Evolutionary conservation across 2,888 invertebrate species (phyloP).

Genomic region (Archips crataeganus): DNA sequence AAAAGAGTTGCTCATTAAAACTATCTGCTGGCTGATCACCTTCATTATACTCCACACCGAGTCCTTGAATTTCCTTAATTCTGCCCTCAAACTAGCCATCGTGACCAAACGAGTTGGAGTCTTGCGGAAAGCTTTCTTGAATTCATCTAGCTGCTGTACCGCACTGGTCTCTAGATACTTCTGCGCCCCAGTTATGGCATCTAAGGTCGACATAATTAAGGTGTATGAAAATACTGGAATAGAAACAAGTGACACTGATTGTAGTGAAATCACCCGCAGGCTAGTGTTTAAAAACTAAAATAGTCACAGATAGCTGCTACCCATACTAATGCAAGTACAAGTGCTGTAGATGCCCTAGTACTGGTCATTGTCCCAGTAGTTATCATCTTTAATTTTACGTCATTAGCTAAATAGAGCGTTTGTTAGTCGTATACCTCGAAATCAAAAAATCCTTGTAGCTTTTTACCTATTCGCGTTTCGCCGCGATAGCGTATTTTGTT

Average conservation of each 20-base stretch:
- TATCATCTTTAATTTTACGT: no score
- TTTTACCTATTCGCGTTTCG: no score
- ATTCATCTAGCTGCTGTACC: background rate
- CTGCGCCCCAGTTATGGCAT: conserved; percentile 1
- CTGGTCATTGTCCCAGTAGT: no score
- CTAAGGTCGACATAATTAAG: conserved; percentile 13
- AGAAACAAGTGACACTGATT: background rate
- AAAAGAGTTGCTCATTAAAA: background rate
- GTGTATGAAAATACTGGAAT: conserved; percentile 11
- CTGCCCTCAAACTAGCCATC: background rate
- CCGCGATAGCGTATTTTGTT: no score
- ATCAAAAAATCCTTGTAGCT: no score
- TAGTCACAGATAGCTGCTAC: background rate
- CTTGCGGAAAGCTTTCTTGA: conserved; percentile 7
- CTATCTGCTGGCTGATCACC: conserved; percentile 3
- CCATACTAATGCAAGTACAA: background rate
- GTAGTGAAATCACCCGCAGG: background rate
- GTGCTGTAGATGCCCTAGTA: no score
- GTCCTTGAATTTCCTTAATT: background rate
- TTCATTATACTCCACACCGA: conserved; percentile 7
- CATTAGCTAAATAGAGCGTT: no score
- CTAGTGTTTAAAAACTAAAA: background rate
- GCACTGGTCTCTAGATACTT: background rate
- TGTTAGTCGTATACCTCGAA: no score
- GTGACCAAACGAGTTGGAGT: background rate